phyloP scores from a whole-genome alignment of 2,113 vertebrate genomes.

The Catharus fuscescens region DNA sequence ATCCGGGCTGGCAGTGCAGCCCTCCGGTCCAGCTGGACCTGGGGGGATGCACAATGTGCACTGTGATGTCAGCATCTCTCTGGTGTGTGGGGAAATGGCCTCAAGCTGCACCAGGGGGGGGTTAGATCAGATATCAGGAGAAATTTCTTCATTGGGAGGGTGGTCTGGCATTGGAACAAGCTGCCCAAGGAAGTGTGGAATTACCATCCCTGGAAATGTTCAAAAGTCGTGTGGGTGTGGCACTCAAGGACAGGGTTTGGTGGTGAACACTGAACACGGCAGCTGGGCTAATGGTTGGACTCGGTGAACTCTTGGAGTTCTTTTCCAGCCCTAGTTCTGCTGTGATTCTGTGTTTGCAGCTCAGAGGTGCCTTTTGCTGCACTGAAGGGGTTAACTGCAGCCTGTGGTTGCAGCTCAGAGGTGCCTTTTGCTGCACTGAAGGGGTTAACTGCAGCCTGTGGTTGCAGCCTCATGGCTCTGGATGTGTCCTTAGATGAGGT shows the following conservation, averaged over 20 bases:
- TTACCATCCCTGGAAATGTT: not conserved
- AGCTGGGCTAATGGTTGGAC: not conserved
- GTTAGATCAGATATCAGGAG: not conserved
- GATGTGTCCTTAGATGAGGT: constrained; percentile 59
- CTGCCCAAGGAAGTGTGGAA: not conserved
- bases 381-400: not conserved
- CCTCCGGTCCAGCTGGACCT: not conserved
- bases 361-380: not conserved
- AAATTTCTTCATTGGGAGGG: not conserved
- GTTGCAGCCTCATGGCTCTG: constrained; percentile 15
- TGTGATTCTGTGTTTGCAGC: not conserved
- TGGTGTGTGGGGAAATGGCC: not conserved
- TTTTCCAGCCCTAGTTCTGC: not conserved
- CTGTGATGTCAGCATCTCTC: not conserved
- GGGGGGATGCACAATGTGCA: not conserved
- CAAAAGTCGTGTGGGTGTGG: not conserved
- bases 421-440: not conserved
- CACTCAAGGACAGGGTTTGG: not conserved
- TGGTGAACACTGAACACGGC: not conserved
- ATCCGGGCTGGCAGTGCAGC: not conserved
- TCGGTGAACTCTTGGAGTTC: not conserved
- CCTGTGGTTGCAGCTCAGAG: not conserved
- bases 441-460: constrained; percentile 37
- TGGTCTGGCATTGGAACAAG: not conserved
- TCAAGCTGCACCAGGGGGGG: not conserved